Evolutionary conservation across 2,113 vertebrate genomes (phyloP).

Genomic region (Pelecanoides urinatrix): DNA sequence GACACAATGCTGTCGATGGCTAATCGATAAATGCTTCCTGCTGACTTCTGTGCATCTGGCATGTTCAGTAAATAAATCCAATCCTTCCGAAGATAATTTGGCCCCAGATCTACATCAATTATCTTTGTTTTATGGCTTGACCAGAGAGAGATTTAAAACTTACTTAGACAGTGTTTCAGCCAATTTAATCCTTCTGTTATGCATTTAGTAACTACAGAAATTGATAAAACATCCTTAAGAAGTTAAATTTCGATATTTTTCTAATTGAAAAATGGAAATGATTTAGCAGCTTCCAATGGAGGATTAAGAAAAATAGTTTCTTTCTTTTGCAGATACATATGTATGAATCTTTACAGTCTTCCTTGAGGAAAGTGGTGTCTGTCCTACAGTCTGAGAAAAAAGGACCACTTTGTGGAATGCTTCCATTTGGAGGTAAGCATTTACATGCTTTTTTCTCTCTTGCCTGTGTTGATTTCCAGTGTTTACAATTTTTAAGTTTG

Average conservation of each 20-base stretch:
- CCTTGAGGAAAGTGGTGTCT: background rate
- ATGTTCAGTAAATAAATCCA: constrained; percentile 27
- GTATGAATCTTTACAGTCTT: background rate
- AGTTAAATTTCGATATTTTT: background rate
- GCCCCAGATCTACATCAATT: background rate
- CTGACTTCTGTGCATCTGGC: constrained; percentile 77
- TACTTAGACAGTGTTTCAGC: background rate
- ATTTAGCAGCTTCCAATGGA: background rate
- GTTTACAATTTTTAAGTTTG: background rate
- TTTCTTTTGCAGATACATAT: background rate
- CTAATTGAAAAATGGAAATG: background rate
- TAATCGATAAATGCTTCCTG: constrained; percentile 84
- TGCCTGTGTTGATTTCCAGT: background rate
- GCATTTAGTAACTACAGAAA: background rate
- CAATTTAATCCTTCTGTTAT: background rate
- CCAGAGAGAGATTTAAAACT: background rate
- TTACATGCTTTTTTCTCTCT: background rate
- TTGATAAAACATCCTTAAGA: background rate
- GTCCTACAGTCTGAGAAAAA: background rate
- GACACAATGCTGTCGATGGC: constrained; percentile 67
- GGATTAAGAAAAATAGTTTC: background rate
- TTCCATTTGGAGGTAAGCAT: background rate
- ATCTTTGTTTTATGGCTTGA: background rate
- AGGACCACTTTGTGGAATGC: background rate
- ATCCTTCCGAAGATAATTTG: constrained; percentile 36